phyloP scores from a whole-genome alignment of 2,113 vertebrate genomes.

The Raphicerus campestris region DNA sequence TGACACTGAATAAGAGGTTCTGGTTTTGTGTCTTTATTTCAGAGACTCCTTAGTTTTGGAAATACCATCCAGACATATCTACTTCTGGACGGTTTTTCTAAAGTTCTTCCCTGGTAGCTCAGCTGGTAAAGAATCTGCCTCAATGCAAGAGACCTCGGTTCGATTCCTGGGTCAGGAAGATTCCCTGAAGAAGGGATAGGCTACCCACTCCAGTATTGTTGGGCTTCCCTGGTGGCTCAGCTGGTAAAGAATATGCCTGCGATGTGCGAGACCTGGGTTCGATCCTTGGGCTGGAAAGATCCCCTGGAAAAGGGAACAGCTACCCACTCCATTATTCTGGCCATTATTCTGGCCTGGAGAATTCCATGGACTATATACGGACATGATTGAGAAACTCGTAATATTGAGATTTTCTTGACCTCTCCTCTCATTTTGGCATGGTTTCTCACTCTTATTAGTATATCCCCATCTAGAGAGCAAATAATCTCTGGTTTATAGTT shows the following conservation, averaged over 20 bases:
- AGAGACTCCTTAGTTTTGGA: not conserved
- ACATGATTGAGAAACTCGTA: not conserved
- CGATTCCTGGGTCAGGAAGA: not conserved
- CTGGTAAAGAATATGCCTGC: not conserved
- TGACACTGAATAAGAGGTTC: not conserved
- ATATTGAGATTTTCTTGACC: not conserved
- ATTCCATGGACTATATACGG: not conserved
- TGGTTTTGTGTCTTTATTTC: slow-evolving; percentile 16
- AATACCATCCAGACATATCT: not conserved
- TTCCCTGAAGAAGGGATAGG: not conserved
- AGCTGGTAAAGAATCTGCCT: not conserved
- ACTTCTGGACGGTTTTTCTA: not conserved
- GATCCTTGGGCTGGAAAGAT: no score
- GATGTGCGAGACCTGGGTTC: not conserved
- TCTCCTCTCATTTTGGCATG: not conserved
- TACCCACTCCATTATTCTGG: no score
- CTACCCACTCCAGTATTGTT: not conserved
- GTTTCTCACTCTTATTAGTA: not conserved
- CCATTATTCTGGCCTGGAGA: not conserved
- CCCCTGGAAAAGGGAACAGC: no score
- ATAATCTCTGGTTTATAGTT: not conserved
- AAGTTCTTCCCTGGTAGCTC: not conserved
- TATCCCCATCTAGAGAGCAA: not conserved
- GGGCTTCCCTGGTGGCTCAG: not conserved
- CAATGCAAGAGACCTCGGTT: not conserved